These are phyloP conservation scores for Deilephila porcellus DNA, from an alignment of 2,888 invertebrate species.

Conservation along the genomic window DNA sequence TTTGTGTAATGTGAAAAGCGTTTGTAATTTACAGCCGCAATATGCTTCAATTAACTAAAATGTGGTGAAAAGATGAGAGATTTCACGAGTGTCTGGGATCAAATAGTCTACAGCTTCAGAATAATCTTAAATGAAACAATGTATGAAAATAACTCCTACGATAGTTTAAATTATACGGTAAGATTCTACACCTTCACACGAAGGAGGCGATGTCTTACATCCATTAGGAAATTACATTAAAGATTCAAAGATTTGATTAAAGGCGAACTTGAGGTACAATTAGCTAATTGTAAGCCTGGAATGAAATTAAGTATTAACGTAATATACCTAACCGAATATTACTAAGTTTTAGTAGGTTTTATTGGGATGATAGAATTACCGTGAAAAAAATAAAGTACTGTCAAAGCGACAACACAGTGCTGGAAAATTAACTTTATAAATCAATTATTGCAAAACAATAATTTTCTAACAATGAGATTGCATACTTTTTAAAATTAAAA, in stretches of 20 bases:
- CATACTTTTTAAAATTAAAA: no score
- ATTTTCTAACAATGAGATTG: no score
- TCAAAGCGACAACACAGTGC: no score
- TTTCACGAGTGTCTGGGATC: not conserved
- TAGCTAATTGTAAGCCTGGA: constrained; percentile 8
- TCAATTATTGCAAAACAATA: no score
- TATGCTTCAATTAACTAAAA: not conserved
- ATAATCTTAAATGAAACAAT: not conserved
- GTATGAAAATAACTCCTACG: constrained; percentile 7
- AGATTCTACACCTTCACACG: not conserved
- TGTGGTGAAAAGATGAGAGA: not conserved
- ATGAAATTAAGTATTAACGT: not conserved
- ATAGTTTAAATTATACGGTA: constrained; percentile 1
- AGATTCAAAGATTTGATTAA: constrained; percentile 22
- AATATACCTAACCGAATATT: not conserved
- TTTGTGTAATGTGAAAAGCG: no score
- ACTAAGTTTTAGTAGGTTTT: not conserved
- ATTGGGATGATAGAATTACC: no score
- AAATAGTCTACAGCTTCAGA: not conserved
- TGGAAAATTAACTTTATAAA: no score
- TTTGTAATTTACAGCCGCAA: no score
- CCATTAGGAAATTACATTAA: constrained; percentile 22
- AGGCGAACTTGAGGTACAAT: constrained; percentile 10
- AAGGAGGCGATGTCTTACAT: constrained; percentile 5
- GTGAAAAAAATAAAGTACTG: no score